Evolutionary conservation across 2,797 vertebrate genomes (phyloP).

Genomic region (Lutjanus campechanus): DNA sequence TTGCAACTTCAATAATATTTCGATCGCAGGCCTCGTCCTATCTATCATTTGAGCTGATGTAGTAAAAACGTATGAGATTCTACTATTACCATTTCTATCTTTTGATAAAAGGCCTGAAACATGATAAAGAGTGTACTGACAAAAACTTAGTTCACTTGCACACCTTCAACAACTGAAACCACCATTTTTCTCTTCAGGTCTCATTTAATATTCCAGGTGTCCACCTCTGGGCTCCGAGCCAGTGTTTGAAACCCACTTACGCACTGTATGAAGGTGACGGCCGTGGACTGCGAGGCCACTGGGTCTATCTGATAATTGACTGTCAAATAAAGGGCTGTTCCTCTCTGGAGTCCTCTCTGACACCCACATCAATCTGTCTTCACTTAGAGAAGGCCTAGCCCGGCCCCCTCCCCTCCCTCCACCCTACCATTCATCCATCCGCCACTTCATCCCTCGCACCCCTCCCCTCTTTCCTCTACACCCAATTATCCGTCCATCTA

Average conservation of each 20-base stretch:
- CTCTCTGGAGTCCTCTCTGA: constrained; percentile 75
- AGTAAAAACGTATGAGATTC: neutral
- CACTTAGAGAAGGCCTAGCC: constrained; percentile 73
- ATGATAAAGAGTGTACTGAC: neutral
- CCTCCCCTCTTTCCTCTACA: constrained; percentile 62
- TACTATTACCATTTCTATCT: neutral
- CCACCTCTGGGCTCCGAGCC: constrained; percentile 42
- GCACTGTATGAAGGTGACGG: constrained; percentile 49
- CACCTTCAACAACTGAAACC: constrained; percentile 34
- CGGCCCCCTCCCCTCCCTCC: constrained; percentile 35
- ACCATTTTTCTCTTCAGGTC: constrained; percentile 36
- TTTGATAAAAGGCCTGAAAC: constrained; percentile 1
- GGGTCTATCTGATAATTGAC: constrained; percentile 85
- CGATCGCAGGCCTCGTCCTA: too few relatives aligned
- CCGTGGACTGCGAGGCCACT: constrained; percentile 69
- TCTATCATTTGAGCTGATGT: neutral
- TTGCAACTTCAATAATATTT: too few relatives aligned
- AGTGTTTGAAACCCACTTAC: constrained; percentile 57
- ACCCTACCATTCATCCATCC: constrained; percentile 67
- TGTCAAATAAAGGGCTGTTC: constrained; percentile 81
- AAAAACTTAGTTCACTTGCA: constrained; percentile 19
- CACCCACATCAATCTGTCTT: constrained; percentile 79
- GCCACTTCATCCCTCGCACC: constrained; percentile 62
- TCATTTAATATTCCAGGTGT: constrained; percentile 49
- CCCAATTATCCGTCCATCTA: constrained; percentile 80